phyloP scores from a whole-genome alignment of 2,113 vertebrate species.

The Osmerus mordax region DNA sequence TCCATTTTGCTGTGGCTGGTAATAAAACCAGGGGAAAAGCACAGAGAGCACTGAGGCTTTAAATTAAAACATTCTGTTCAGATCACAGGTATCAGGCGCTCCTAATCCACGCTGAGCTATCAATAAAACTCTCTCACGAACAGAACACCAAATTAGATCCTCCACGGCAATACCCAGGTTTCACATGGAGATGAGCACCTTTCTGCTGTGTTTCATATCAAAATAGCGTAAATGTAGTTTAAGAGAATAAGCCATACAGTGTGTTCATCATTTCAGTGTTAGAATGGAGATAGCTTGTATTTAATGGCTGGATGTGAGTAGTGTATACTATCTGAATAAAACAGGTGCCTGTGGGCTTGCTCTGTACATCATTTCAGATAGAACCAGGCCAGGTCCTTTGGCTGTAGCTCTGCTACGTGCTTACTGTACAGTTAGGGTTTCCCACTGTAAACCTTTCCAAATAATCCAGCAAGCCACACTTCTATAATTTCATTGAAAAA shows the following conservation, averaged over 20 bases:
- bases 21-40: constrained; percentile 52
- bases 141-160: constrained; percentile 39
- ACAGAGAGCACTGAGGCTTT: constrained; percentile 59
- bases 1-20: constrained; percentile 47
- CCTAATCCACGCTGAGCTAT: constrained; percentile 46
- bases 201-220: neutral
- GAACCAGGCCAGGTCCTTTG: neutral
- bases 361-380: neutral
- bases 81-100: constrained; percentile 60
- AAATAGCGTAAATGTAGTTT: too few relatives aligned
- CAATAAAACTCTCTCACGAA: constrained; percentile 36
- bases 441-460: neutral
- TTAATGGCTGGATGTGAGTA: too few relatives aligned
- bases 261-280: too few relatives aligned
- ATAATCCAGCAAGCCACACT: neutral
- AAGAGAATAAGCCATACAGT: too few relatives aligned
- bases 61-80: constrained; percentile 63
- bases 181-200: constrained; percentile 23
- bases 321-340: too few relatives aligned
- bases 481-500: neutral
- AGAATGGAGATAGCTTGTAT: too few relatives aligned
- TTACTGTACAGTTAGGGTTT: constrained; percentile 4
- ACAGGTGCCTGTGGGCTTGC: neutral
- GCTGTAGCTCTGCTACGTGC: neutral
- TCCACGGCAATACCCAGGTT: constrained; percentile 2